Base-by-base conservation (phyloP, 2,888 invertebrate genomes). In the Scrobipalpa costella region DNA sequence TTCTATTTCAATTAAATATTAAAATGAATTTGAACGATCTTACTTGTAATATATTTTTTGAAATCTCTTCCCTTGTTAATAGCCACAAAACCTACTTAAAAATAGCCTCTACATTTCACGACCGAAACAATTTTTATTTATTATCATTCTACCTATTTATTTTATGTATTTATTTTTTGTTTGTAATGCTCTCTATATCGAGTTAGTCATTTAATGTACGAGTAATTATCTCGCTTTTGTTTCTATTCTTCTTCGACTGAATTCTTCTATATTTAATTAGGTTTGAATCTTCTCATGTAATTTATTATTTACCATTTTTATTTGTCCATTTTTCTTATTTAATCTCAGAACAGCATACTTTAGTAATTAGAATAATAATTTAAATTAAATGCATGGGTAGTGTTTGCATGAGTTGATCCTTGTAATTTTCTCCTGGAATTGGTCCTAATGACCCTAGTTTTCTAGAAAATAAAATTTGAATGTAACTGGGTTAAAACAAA, bases 361-460 rank as follows among this genome's bases (percentile, higher is more conserved):
- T 38, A 55, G 15, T 34, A n/a, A 17, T 7, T 76, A 72, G 73
- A n/a, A n/a, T 83, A 83, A 19, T 15, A 11, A 27, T 83, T 73
- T 73, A 76, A 81, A 74, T 75, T 73, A 76, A 77, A 78, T 80
- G 86, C 86, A 86, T 86, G 85, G 79, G 80, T 80, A 74, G 70
- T 78, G 75, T 72, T 80, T 84, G 84, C 86, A 84, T 85, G 83
- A 76, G 71, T 73, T 71, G 68, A 55, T 61, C 49, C 77, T 74
- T 76, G 68, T 69, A 65, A 66, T 58, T 66, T 65, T 67, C 67
- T 73, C 68, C 64, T 68, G 70, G 69, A 64, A 63, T 66, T 70
- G 71, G 73, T 75, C 70, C 61, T 68, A 71, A 71, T 68, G 66
- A 73, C 74, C 70, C 63, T 68, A 71, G 61, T 52, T 66, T 49